These are phyloP conservation scores for Dicranocentrus wangi DNA, from an alignment of 2,888 invertebrate species.

Conservation along the genomic window DNA sequence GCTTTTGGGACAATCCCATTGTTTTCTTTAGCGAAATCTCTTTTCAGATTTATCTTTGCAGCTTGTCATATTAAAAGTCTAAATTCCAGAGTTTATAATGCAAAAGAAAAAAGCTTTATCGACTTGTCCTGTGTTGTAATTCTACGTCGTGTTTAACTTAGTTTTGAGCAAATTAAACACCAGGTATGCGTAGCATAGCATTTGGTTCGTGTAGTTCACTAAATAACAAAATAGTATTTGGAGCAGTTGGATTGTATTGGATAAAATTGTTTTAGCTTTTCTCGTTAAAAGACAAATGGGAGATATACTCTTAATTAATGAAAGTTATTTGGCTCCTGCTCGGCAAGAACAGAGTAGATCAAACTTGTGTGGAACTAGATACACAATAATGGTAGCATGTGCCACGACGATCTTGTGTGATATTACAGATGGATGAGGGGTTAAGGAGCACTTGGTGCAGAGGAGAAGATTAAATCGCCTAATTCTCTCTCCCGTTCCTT, in stretches of 20 bases:
- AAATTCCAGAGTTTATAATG: no score
- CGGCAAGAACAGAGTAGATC: slow-evolving; percentile 25
- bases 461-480: slow-evolving; percentile 53
- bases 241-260: slow-evolving; percentile 37
- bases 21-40: no score
- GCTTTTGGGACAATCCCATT: no score
- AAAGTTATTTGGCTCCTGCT: slow-evolving; percentile 52
- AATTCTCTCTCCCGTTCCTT: slow-evolving; percentile 43
- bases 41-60: no score
- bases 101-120: no score
- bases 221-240: neutral
- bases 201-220: no score
- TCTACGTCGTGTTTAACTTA: no score
- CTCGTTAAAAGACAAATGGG: slow-evolving; percentile 40
- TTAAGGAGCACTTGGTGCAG: slow-evolving; percentile 43
- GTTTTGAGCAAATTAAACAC: no score
- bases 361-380: neutral
- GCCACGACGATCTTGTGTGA: slow-evolving; percentile 16
- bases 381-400: no score
- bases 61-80: no score
- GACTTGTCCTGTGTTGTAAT: no score
- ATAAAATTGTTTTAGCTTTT: slow-evolving; percentile 23
- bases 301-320: slow-evolving; percentile 61
- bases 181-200: no score
- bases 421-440: slow-evolving; percentile 35